Percentiles rank a stretch among this genome's conserved stretches.
phyloP scores from a whole-genome alignment of 2,888 invertebrate genomes.

The Dasypogon diadema region DNA sequence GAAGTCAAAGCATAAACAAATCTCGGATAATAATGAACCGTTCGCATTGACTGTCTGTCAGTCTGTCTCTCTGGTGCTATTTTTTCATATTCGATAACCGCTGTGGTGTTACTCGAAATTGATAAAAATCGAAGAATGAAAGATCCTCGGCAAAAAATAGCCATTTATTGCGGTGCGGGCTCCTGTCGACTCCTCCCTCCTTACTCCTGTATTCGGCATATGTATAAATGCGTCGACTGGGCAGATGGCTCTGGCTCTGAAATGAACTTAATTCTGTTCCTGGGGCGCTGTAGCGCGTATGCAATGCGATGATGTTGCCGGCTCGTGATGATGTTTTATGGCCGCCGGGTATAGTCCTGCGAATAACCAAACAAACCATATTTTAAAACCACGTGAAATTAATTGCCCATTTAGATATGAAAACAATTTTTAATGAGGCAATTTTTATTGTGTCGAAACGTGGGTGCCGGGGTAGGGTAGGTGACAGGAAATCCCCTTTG shows the following conservation, averaged over 20 bases:
- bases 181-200: background rate
- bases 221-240: background rate
- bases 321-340: slow-evolving; percentile 40
- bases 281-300: background rate
- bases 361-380: slow-evolving; percentile 50
- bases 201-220: background rate
- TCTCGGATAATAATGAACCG: slow-evolving; percentile 29
- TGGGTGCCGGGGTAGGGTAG: background rate
- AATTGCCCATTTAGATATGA: slow-evolving; percentile 51
- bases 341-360: slow-evolving; percentile 44
- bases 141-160: background rate
- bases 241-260: background rate
- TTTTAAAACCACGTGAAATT: slow-evolving; percentile 50
- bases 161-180: slow-evolving; percentile 31
- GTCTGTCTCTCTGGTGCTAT: slow-evolving; percentile 32
- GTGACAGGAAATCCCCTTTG: slow-evolving; percentile 1
- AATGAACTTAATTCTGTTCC: slow-evolving; percentile 9
- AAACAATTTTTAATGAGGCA: slow-evolving; percentile 50
- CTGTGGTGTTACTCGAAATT: slow-evolving; percentile 37
- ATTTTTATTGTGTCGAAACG: slow-evolving; percentile 41
- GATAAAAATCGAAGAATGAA: slow-evolving; percentile 42
- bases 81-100: slow-evolving; percentile 45
- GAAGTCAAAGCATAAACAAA: slow-evolving; percentile 20
- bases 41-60: slow-evolving; percentile 45
- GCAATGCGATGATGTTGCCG: slow-evolving; percentile 3